A percentile compares a stretch with the other conserved stretches of the same genome.
Conservation (phyloP, 2,113 vertebrate genomes). For the Bufo bufo region DNA sequence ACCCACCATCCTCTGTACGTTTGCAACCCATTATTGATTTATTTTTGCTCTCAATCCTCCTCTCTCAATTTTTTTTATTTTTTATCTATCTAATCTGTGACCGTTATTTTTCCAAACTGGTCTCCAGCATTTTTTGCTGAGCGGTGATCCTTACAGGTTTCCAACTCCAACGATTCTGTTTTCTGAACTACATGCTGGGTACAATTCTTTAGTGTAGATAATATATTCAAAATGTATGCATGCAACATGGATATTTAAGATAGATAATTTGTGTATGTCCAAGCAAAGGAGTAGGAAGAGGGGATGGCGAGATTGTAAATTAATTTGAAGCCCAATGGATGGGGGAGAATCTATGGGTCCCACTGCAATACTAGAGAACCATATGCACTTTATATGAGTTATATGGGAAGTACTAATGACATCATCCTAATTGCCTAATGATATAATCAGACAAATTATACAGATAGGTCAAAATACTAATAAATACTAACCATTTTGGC, state of each 20-base stretch:
- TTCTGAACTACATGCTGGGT: not conserved
- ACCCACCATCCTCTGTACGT: not conserved
- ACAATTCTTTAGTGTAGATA: not conserved
- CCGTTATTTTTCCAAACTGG: not conserved
- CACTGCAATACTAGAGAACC: not conserved
- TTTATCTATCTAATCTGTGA: conserved; percentile 24
- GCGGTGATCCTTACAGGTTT: not conserved
- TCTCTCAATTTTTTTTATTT: not conserved
- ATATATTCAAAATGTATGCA: no score
- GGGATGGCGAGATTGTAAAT: not conserved
- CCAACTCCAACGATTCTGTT: not conserved
- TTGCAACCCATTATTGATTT: conserved; percentile 33
- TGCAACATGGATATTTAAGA: no score
- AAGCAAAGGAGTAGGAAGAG: not conserved
- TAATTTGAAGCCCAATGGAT: not conserved
- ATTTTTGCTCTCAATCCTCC: conserved; percentile 11
- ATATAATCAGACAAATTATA: no score
- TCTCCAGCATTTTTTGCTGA: not conserved
- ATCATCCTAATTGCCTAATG: not conserved
- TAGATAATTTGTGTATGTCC: no score
- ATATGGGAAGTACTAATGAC: not conserved
- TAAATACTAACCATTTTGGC: no score
- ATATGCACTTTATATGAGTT: not conserved
- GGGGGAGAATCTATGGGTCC: not conserved
- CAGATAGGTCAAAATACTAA: no score